Conservation (phyloP, 2,113 vertebrate species). For the Cyanoramphus novaezelandiae region DNA sequence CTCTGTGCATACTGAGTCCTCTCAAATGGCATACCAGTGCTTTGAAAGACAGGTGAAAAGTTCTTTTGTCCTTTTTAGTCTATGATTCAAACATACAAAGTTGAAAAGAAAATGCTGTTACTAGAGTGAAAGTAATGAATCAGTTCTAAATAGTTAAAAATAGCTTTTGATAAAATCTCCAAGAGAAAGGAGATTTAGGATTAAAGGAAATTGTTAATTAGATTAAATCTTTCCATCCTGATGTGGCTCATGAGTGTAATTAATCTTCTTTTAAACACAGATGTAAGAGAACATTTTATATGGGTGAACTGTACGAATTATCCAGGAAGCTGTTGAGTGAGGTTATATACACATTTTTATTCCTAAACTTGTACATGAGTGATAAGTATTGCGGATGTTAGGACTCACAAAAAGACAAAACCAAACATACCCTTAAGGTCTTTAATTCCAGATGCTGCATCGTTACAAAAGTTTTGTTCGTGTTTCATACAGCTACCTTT, state of each 20-base stretch:
- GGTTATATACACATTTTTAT: neutral
- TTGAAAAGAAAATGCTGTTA: neutral
- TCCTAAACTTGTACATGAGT: neutral
- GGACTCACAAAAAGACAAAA: neutral
- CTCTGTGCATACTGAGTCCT: neutral
- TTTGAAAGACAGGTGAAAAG: neutral
- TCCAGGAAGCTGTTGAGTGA: neutral
- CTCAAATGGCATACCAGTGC: neutral
- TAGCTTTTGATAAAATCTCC: neutral
- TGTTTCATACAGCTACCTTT: neutral
- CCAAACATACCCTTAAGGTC: neutral
- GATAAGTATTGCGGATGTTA: neutral
- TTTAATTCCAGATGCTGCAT: neutral
- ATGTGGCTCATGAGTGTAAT: neutral
- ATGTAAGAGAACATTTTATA: neutral
- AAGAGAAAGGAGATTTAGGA: neutral
- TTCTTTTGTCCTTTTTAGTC: neutral
- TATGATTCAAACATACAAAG: neutral
- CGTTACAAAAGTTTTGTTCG: neutral
- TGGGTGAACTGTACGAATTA: neutral
- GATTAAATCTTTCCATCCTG: slow-evolving; percentile 11
- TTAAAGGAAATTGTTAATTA: slow-evolving; percentile 41
- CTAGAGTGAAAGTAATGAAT: neutral
- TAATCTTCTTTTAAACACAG: neutral
- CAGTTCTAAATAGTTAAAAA: neutral